phyloP scores from a whole-genome alignment of 2,113 vertebrate species.

The Archilochus colubris region DNA sequence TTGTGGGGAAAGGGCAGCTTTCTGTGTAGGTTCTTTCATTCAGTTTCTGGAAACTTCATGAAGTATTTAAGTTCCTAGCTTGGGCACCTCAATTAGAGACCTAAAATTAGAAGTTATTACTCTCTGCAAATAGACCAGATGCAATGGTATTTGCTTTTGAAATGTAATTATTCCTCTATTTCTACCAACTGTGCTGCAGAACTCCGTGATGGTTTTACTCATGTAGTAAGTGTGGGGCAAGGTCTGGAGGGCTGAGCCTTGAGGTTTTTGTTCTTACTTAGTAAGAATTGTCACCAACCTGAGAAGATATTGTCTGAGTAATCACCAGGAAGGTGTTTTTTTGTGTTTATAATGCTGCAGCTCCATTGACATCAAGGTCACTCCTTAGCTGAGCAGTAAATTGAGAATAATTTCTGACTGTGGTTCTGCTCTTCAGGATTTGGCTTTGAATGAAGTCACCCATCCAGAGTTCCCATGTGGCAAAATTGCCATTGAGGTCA shows the following conservation, averaged over 20 bases:
- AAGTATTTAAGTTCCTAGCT: not conserved
- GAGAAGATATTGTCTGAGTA: not conserved
- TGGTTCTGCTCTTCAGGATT: not conserved
- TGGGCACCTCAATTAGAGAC: not conserved
- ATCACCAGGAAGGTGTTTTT: not conserved
- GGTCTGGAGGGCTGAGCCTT: not conserved
- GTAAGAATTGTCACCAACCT: not conserved
- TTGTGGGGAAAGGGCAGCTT: not conserved
- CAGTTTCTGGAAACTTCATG: not conserved
- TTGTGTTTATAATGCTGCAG: not conserved
- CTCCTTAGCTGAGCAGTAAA: not conserved
- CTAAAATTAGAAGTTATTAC: not conserved
- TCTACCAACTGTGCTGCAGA: not conserved
- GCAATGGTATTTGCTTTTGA: not conserved
- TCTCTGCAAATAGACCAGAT: not conserved
- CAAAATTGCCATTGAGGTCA: not conserved
- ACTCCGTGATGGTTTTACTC: not conserved
- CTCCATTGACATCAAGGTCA: not conserved
- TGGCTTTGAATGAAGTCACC: not conserved
- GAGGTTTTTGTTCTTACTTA: not conserved
- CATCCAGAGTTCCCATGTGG: not conserved
- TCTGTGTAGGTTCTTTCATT: not conserved
- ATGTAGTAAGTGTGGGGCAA: fast-evolving
- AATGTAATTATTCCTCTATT: not conserved
- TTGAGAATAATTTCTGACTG: not conserved